Evolutionary conservation across 2,113 vertebrate species (phyloP).

Genomic region (Paradoxurus hermaphroditus): DNA sequence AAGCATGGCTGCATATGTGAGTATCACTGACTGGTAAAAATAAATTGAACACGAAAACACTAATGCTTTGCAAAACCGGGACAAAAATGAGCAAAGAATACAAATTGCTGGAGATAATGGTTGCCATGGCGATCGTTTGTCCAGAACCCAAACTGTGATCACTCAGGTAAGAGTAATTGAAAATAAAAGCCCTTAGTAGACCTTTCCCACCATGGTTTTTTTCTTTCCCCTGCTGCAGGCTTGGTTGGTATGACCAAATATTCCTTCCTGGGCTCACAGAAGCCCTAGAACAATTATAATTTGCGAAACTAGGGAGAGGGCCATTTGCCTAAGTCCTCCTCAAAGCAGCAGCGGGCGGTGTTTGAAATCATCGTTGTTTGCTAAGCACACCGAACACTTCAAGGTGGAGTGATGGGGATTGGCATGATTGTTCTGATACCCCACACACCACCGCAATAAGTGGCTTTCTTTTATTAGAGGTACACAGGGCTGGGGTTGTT

Average conservation of each 20-base stretch:
- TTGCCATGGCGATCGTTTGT: conserved; percentile 60
- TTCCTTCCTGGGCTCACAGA: neutral
- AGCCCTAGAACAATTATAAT: neutral
- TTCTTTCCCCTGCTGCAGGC: neutral
- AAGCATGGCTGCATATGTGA: neutral
- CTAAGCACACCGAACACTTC: neutral
- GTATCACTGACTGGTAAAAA: neutral
- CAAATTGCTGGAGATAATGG: conserved; percentile 40
- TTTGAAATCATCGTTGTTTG: neutral
- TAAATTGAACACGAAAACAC: conserved; percentile 20
- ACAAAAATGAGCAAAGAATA: conserved; percentile 57
- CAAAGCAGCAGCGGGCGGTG: neutral
- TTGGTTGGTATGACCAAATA: neutral
- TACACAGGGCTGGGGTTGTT: neutral
- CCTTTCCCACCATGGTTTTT: neutral
- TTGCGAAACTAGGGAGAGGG: neutral
- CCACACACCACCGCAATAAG: neutral
- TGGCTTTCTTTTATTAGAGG: neutral
- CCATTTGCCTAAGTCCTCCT: neutral
- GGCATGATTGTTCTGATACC: neutral
- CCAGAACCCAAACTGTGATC: neutral
- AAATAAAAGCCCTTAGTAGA: neutral
- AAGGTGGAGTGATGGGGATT: neutral
- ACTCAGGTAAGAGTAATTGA: neutral
- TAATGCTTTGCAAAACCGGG: conserved; percentile 35